Conservation (phyloP, 2,888 invertebrate species). For the Macrosiphum euphorbiae region DNA sequence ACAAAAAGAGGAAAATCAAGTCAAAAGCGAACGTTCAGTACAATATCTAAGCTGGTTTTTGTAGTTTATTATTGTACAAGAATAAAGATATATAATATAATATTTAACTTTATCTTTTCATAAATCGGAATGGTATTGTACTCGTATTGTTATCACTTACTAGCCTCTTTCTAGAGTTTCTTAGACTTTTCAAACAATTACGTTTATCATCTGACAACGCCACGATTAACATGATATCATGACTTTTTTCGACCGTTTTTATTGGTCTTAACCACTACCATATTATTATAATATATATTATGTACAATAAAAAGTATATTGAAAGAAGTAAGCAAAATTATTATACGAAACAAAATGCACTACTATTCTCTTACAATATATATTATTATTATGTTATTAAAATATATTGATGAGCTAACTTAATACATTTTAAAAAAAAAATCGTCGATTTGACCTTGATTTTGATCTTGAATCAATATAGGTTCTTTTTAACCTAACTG, state of each 20-base stretch:
- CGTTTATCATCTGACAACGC: background rate
- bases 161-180: background rate
- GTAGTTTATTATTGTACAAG: background rate
- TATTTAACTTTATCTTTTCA: background rate
- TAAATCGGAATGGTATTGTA: background rate
- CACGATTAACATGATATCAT: background rate
- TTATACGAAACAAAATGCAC: background rate
- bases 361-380: background rate
- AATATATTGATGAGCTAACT: background rate
- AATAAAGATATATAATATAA: background rate
- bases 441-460: background rate
- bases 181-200: background rate
- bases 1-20: background rate
- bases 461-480: background rate
- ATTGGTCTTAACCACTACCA: background rate
- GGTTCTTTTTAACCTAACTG: background rate
- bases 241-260: background rate
- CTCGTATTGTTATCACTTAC: background rate
- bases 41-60: background rate
- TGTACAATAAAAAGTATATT: background rate
- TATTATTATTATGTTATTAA: background rate
- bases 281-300: background rate
- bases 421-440: background rate
- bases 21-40: background rate
- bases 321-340: background rate